Base-by-base conservation (phyloP, 1,140 invertebrate species). In the Nixonia krombeini region DNA sequence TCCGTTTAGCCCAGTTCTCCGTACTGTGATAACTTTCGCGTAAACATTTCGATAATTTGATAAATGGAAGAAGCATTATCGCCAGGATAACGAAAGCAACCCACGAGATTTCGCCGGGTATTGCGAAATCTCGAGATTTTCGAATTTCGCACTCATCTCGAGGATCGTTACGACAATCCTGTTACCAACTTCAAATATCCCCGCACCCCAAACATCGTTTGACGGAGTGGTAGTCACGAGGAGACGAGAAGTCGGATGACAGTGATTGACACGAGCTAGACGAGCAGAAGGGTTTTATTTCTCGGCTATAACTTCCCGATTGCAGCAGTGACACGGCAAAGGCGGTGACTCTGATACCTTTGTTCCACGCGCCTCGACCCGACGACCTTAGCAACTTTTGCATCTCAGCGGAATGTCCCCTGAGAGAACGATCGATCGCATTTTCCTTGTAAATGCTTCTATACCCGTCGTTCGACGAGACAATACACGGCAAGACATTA, bases 401-500 rank as follows among this genome's bases (percentile, higher is more conserved):
- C 38, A 42, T 42, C 49, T 41, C 33, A 56, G 31, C 53, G 37
- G 15, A 52, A 62, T 69, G 50, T 61, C 59, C 53, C 40, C 4
- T 10, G 35, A 15, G 35, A 15, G 46, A 50, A 21, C 44, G 42
- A 70, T 64, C 49, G 66, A 70, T 64, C 45, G 66, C 15, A 12
- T 12, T 59, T 64, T 10, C 33, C 41, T 12, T 45, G 33, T 40
- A 63, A 64, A 31, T 49, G 46, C 53, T 59, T 64, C 46, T 25
- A 59, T 64, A 49, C 38, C 53, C 44, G 53, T 59, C 59, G 64
- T 55, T 64, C 58, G 46, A 52, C 44, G 40, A 66, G 45, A 55
- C 45, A 37, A 65, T 57, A 65, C 35, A 49, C 49, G 42, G 53
- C n/a, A 65, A 53, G 47, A 57, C 56, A 65, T 58, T 65, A 49